Percentiles rank a stretch among this genome's conserved stretches.
Evolutionary conservation across 2,113 vertebrate species (phyloP).

Genomic region (Galemys pyrenaicus): DNA sequence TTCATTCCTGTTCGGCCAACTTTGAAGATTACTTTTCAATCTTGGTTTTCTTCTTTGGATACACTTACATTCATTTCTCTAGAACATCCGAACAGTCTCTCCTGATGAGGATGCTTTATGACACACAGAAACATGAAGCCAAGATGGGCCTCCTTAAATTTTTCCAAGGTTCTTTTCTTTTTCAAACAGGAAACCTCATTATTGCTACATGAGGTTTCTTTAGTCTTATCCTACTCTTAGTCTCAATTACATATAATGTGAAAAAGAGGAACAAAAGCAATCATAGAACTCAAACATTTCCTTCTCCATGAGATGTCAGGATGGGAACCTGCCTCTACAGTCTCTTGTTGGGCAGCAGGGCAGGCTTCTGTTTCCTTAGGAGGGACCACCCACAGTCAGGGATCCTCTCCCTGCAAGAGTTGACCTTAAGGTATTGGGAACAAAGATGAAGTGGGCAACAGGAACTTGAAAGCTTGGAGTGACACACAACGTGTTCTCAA

Average conservation of each 20-base stretch:
- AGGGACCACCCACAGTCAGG: neutral
- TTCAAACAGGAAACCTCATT: neutral
- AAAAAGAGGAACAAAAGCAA: neutral
- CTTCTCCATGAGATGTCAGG: neutral
- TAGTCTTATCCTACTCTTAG: neutral
- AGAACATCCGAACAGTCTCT: neutral
- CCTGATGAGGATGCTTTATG: neutral
- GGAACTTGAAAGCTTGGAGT: neutral
- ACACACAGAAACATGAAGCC: neutral
- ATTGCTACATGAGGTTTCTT: neutral
- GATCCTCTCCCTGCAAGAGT: neutral
- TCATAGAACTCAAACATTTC: neutral
- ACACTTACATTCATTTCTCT: neutral
- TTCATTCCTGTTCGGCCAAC: neutral
- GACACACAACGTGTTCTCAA: neutral
- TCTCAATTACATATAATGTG: neutral
- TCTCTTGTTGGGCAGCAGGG: neutral
- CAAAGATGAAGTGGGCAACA: neutral
- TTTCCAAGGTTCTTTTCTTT: neutral
- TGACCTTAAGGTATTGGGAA: neutral
- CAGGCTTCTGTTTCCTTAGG: neutral
- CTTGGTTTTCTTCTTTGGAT: neutral
- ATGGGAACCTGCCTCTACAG: neutral
- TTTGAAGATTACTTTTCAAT: neutral
- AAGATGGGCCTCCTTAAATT: neutral